phyloP scores from a whole-genome alignment of 1,140 invertebrate genomes.

The Rhopalosiphum padi region DNA sequence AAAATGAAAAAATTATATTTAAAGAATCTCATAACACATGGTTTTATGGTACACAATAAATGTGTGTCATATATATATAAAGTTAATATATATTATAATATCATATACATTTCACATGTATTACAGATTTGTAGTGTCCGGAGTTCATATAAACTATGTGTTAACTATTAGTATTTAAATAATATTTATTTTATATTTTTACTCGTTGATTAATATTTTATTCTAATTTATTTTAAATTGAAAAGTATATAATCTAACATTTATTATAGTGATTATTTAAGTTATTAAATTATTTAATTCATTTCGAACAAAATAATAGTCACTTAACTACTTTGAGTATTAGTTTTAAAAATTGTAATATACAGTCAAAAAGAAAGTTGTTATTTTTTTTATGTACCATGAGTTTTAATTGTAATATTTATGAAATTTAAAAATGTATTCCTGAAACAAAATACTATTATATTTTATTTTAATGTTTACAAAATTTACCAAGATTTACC shows the following conservation, averaged over 20 bases:
- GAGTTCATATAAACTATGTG: not conserved
- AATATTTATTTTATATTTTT: not conserved
- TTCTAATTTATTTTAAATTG: not conserved
- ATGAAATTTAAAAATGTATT: not conserved
- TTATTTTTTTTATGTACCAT: not conserved
- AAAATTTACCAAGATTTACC: not conserved
- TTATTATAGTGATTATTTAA: not conserved
- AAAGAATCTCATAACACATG: not conserved
- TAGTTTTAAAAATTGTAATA: conserved; percentile 10
- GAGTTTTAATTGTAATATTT: not conserved
- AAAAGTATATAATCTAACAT: not conserved
- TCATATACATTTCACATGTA: not conserved
- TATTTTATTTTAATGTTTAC: not conserved
- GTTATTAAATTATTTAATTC: not conserved
- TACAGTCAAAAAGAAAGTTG: not conserved
- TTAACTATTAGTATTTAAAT: conserved; percentile 23
- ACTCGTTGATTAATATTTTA: not conserved
- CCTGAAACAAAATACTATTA: not conserved
- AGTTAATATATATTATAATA: too few relatives aligned
- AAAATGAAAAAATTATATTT: not conserved
- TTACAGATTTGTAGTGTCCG: not conserved
- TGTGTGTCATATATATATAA: too few relatives aligned
- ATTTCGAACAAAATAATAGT: not conserved
- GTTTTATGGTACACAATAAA: too few relatives aligned
- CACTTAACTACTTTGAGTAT: not conserved